Evolutionary conservation across 2,888 invertebrate species (phyloP), one percentile per base, ranked within the genome.

Genomic region (Allygus modestus): DNA sequence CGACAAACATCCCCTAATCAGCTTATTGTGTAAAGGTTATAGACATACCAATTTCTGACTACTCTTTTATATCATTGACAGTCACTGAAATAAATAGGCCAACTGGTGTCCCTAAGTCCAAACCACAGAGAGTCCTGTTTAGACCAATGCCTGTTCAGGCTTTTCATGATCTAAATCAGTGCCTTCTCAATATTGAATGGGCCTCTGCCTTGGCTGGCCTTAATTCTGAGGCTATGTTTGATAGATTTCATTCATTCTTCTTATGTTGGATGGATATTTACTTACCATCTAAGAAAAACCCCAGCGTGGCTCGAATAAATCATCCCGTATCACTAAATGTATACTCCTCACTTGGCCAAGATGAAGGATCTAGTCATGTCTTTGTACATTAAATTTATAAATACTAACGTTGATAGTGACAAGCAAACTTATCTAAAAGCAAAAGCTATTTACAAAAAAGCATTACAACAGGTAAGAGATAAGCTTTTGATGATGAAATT

Each of bases 11-110:
- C 1, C 20, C 43, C 12, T 1, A 1, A 20, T 5, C 2, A n/a
- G 28, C 9, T 9, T 73, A 23, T 9, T 11, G n/a, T 37, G 43
- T 41, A 0, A 12, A 23, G n/a, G 73, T 33, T 23, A 15, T 37
- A n/a, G 73, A 73, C 23, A 17, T 31, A 9, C 73, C 73, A 9
- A 43, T 73, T 20, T 73, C 73, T 41, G 73, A 73, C 20, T 43
- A 73, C 20, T 26, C 1, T 11, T 73, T 73, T 41, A 37, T 73
- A 23, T n/a, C 33, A 4, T n/a, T 73, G 12, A 1, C 15, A 1
- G 7, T 41, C 15, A 41, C 1, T 31, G 2, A 20, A 11, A 28
- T 17, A 61, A 23, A 61, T 33, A 23, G 12, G 2, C 17, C 2
- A 17, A 69, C 2, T 31, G 2, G 12, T 11, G 5, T 5, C 9